These are phyloP conservation scores for Desoria tigrina DNA, from an alignment of 2,888 invertebrate genomes.

Conservation along the genomic window DNA sequence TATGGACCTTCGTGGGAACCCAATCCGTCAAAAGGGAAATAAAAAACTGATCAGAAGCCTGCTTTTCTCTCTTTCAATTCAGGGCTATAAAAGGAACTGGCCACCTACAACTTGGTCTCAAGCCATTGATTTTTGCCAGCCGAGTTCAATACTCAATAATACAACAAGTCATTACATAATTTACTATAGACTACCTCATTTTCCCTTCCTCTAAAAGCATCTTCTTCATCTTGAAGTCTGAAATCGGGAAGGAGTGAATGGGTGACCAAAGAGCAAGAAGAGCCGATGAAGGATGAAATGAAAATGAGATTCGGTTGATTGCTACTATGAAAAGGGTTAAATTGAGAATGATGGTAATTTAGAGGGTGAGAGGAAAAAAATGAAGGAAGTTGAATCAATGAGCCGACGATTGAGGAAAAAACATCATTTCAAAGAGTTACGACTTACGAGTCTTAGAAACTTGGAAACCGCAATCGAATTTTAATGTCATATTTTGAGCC, in stretches of 20 bases:
- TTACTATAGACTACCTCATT: too few species aligned
- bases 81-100: background rate
- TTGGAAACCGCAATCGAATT: too few species aligned
- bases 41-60: slow-evolving; percentile 10
- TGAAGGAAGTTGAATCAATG: slow-evolving; percentile 16
- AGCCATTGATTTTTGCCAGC: slow-evolving; percentile 1
- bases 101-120: slow-evolving; percentile 10
- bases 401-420: slow-evolving; percentile 12
- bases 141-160: background rate
- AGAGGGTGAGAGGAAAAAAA: background rate
- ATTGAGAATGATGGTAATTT: slow-evolving; percentile 1
- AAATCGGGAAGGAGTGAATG: background rate
- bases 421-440: background rate
- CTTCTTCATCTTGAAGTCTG: too few species aligned
- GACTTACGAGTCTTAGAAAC: too few species aligned
- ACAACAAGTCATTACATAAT: background rate
- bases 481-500: too few species aligned
- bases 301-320: slow-evolving; percentile 18
- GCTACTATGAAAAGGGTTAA: background rate
- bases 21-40: slow-evolving; percentile 19
- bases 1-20: slow-evolving; percentile 43
- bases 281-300: slow-evolving; percentile 13
- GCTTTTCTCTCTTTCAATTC: background rate
- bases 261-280: background rate
- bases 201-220: too few species aligned